phyloP scores from a whole-genome alignment of 2,113 vertebrate species.

The Petrocephalus microphthalmus region DNA sequence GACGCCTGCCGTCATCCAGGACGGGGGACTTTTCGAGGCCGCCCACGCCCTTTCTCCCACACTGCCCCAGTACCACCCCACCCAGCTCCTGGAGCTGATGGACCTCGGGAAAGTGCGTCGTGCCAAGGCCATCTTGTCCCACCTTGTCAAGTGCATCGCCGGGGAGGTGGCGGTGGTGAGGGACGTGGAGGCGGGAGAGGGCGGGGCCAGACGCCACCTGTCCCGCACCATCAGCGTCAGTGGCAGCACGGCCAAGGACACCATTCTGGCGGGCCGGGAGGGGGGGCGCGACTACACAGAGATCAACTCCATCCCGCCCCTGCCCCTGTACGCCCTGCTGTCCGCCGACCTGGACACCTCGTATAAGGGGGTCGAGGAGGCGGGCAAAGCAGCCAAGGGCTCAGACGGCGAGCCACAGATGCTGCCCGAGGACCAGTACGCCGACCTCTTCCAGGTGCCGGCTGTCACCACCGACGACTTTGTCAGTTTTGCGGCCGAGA shows the following conservation, averaged over 20 bases:
- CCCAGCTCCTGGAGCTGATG: conserved; percentile 91
- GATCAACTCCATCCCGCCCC: conserved; percentile 91
- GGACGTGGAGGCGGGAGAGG: conserved; percentile 83
- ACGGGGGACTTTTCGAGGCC: conserved; percentile 93
- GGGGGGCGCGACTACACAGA: conserved; percentile 93
- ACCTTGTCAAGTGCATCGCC: conserved; percentile 95
- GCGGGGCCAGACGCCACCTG: conserved; percentile 81
- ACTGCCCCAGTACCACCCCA: conserved; percentile 94
- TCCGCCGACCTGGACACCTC: conserved; percentile 85
- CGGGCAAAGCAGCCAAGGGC: conserved; percentile 63
- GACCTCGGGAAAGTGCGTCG: conserved; percentile 89
- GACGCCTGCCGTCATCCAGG: conserved; percentile 83
- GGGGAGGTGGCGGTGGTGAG: conserved; percentile 93
- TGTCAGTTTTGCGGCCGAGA: conserved; percentile 84
- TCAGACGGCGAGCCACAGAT: conserved; percentile 61
- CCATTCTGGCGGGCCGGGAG: conserved; percentile 88
- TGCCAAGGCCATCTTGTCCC: conserved; percentile 93
- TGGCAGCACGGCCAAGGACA: conserved; percentile 94
- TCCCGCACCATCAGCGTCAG: conserved; percentile 96
- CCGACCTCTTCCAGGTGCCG: conserved; percentile 84
- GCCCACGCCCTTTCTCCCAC: conserved; percentile 92
- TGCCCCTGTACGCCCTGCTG: conserved; percentile 83
- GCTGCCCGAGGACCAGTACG: conserved; percentile 79
- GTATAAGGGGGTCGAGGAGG: conserved; percentile 76
- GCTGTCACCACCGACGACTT: conserved; percentile 86